Evolutionary conservation across 2,113 vertebrate species (phyloP).

Genomic region (Glaucomys volans): DNA sequence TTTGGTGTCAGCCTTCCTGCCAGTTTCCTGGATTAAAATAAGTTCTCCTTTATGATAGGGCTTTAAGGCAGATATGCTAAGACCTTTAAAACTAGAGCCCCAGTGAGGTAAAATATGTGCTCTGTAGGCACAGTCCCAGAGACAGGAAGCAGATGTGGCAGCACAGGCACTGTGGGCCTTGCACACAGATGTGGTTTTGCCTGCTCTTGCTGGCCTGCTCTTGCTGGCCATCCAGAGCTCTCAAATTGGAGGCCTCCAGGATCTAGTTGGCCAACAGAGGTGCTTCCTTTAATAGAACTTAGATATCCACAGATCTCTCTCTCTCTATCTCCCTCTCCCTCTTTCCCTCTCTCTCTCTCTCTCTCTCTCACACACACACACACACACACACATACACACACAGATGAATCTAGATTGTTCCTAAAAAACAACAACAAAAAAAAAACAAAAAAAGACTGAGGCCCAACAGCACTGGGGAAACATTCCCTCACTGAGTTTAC

Average conservation of each 20-base stretch:
- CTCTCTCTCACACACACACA: too few species aligned
- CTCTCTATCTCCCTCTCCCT: too few species aligned
- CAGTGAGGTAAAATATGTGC: neutral
- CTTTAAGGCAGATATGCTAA: neutral
- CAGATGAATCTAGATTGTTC: neutral
- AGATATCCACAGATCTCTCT: too few species aligned
- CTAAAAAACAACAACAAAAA: too few species aligned
- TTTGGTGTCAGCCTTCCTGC: neutral
- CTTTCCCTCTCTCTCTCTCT: too few species aligned
- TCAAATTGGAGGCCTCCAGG: neutral
- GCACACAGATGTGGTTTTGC: neutral
- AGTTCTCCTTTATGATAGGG: neutral
- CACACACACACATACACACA: neutral
- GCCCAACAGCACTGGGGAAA: too few species aligned
- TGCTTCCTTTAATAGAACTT: neutral
- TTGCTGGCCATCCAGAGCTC: neutral
- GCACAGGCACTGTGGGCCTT: neutral
- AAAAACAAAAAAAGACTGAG: neutral
- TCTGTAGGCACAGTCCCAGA: neutral
- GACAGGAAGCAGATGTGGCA: neutral
- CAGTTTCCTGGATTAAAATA: neutral
- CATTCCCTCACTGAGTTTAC: neutral
- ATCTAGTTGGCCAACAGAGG: neutral
- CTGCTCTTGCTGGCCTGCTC: neutral
- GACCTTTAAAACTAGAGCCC: neutral